Evolutionary conservation across 2,113 vertebrate genomes (phyloP).

Genomic region (Reinhardtius hippoglossoides): DNA sequence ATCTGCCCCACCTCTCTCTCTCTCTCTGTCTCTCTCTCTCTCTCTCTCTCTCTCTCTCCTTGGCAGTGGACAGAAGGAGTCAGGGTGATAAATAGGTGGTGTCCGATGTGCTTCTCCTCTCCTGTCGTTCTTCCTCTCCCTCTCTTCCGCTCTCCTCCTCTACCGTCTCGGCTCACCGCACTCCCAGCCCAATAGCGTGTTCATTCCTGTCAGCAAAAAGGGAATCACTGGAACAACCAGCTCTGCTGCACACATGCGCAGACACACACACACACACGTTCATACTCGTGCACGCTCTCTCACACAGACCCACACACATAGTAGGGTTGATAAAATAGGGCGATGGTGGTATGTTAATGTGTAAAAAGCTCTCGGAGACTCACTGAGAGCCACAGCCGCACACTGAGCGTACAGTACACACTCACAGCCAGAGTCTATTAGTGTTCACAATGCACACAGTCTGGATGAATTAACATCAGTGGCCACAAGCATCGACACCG

Average conservation of each 20-base stretch:
- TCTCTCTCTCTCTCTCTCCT: conserved; percentile 19
- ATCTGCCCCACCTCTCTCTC: conserved; percentile 45
- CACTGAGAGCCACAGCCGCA: conserved; percentile 16
- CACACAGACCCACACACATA: not conserved
- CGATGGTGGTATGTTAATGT: conserved; percentile 33
- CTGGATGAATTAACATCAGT: conserved; percentile 69
- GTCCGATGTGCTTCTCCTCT: conserved; percentile 75
- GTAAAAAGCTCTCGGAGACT: conserved; percentile 37
- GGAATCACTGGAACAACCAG: conserved; percentile 66
- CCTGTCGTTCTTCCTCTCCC: conserved; percentile 65
- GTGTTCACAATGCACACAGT: conserved; percentile 63
- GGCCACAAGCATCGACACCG: conserved; percentile 53
- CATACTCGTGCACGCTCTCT: not conserved
- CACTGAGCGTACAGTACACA: conserved; percentile 44
- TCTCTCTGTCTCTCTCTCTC: conserved; percentile 36
- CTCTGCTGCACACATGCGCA: conserved; percentile 34
- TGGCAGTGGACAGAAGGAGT: conserved; percentile 69
- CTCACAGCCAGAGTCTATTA: conserved; percentile 70
- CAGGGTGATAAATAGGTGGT: conserved; percentile 79
- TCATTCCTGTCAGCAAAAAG: conserved; percentile 78
- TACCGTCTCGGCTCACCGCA: conserved; percentile 63
- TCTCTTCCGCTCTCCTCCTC: conserved; percentile 54
- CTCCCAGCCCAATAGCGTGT: conserved; percentile 65
- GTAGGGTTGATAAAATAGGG: conserved; percentile 38
- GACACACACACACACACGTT: not conserved